Base-by-base conservation (phyloP, 2,888 invertebrate genomes). In the Lissocephala sabroskyi region DNA sequence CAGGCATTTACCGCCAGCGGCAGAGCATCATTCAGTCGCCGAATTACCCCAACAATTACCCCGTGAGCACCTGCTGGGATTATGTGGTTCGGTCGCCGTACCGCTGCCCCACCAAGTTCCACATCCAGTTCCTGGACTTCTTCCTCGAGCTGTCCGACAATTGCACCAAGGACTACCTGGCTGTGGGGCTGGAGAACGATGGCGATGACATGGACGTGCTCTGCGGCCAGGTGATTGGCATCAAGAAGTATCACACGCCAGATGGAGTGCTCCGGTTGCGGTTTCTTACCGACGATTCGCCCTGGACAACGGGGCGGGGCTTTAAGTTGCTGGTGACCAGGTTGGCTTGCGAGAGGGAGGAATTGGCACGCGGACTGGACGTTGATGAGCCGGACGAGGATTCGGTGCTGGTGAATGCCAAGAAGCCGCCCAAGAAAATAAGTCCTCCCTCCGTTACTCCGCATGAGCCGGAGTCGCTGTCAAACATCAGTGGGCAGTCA, bases 81-180 rank as follows among this genome's bases (percentile, higher is more conserved):
- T 89, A 86, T 59, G 80, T 82, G 3, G 66, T 89, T 17, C 85
- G 85, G 48, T 87, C 87, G 1, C 85, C 84, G 2, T 81, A 78
- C 41, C 83, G 80, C 4, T 88, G 88, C 56, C 83, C 86, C 10
- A 86, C 86, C 40, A 81, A 85, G 39, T 88, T 86, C 63, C 85
- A 86, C 51, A 80, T 89, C 23, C 86, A 87, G 61, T 88, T 89
- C 64, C 67, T 88, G 33, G 86, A 88, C 65, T 89, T 89, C 59
- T 73, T 84, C 49, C 53, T 89, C 32, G 85, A 85, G 59, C 52
- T 84, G 1, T 86, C 88, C 3, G 59, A 74, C 4, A 85, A 86
- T 49, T 89, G 89, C 73, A 68, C 64, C 3, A 84, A 85, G 32
- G 88, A 88, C 73, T 85, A 86, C 49, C 64, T 89, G 37, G 85